Percentiles rank a stretch among this genome's conserved stretches.
Conservation (phyloP, 2,113 vertebrate genomes). For the Candoia aspera region DNA sequence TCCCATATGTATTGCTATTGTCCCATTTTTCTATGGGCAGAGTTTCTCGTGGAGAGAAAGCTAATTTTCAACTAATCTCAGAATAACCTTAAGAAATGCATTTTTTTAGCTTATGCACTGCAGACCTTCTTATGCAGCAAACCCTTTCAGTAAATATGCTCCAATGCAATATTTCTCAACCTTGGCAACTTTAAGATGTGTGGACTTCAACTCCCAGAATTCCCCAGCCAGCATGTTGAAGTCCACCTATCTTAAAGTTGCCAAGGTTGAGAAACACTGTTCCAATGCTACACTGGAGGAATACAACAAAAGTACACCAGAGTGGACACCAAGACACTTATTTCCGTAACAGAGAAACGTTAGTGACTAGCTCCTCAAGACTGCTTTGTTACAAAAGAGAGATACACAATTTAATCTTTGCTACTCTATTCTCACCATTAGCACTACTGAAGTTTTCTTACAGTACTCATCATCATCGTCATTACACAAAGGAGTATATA, state of each 20-base stretch:
- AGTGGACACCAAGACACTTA: background rate
- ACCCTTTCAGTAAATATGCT: background rate
- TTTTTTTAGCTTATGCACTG: background rate
- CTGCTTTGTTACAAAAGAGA: background rate
- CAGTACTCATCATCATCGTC: background rate
- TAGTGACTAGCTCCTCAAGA: constrained; percentile 6
- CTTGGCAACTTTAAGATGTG: too few species aligned
- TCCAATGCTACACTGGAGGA: background rate
- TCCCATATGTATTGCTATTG: background rate
- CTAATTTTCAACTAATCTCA: background rate
- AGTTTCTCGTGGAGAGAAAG: constrained; percentile 24
- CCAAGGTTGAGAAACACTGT: too few species aligned
- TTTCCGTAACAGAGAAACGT: background rate
- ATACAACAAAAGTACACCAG: background rate
- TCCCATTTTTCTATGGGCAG: background rate
- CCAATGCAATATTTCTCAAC: too few species aligned
- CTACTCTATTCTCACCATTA: background rate
- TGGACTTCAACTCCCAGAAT: too few species aligned
- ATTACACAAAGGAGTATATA: background rate
- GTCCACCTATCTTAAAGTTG: too few species aligned
- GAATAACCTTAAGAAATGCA: constrained; percentile 22
- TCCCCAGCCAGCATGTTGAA: too few species aligned
- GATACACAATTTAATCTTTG: background rate
- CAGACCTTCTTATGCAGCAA: background rate
- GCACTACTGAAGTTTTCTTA: background rate